Evolutionary conservation across 2,888 invertebrate genomes (phyloP).

Genomic region (Margaritifera margaritifera): DNA sequence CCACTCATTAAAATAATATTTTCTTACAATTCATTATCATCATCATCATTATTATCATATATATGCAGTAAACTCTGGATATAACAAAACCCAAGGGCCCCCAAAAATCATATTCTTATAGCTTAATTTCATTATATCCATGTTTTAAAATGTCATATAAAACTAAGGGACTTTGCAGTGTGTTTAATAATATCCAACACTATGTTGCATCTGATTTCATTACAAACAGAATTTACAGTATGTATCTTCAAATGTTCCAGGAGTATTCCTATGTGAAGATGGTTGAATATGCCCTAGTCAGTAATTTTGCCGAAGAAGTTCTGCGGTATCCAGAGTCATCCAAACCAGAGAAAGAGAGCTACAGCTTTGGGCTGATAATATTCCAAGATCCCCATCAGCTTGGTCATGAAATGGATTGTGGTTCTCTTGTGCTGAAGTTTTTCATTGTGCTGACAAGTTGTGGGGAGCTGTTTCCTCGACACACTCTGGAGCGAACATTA

Average conservation of each 20-base stretch:
- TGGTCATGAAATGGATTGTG: slow-evolving; percentile 17
- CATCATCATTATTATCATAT: too few relatives aligned
- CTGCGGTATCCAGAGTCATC: slow-evolving; percentile 70
- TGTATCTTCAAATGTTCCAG: slow-evolving; percentile 23
- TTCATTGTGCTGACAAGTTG: slow-evolving; percentile 79
- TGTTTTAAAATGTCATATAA: too few relatives aligned
- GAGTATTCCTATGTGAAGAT: slow-evolving; percentile 60
- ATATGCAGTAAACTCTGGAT: too few relatives aligned
- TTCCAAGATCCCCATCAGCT: slow-evolving; percentile 74
- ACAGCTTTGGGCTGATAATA: slow-evolving; percentile 81
- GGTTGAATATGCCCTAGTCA: slow-evolving; percentile 80
- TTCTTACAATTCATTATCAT: too few relatives aligned
- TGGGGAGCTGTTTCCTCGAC: slow-evolving; percentile 60
- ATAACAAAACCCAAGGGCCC: too few relatives aligned
- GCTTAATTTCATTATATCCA: too few relatives aligned
- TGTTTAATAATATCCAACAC: too few relatives aligned
- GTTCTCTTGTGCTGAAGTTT: slow-evolving; percentile 76
- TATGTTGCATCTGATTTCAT: too few relatives aligned
- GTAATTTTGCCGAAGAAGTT: slow-evolving; percentile 72
- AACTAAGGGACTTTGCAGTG: too few relatives aligned
- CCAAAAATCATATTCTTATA: too few relatives aligned
- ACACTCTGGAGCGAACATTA: slow-evolving; percentile 76
- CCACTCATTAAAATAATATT: too few relatives aligned
- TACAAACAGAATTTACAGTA: background rate
- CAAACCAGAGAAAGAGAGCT: slow-evolving; percentile 78